phyloP scores from a whole-genome alignment of 2,888 invertebrate species.

The Junonia oenone region DNA sequence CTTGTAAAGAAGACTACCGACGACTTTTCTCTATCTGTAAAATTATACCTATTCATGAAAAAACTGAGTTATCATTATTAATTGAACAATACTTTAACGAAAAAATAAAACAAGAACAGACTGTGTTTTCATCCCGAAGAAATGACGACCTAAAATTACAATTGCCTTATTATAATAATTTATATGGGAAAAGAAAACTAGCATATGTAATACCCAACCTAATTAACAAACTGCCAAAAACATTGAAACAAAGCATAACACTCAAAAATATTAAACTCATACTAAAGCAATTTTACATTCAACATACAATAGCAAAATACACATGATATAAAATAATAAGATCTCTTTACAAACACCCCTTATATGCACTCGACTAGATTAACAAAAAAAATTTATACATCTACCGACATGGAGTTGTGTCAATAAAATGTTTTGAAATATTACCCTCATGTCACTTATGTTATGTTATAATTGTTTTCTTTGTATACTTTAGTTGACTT shows the following conservation, averaged over 20 bases:
- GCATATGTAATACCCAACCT: constrained; percentile 1
- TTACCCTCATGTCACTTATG: too few species aligned
- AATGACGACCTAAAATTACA: background rate
- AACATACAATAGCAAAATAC: too few species aligned
- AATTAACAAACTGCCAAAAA: constrained; percentile 1
- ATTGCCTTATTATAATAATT: background rate
- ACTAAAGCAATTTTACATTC: too few species aligned
- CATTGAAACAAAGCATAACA: background rate
- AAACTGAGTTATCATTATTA: background rate
- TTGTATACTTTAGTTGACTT: too few species aligned
- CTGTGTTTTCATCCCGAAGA: background rate
- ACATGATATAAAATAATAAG: too few species aligned
- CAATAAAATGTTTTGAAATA: too few species aligned
- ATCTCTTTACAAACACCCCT: too few species aligned
- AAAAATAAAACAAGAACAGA: background rate
- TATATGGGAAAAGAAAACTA: constrained; percentile 2
- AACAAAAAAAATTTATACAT: too few species aligned
- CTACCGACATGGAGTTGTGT: too few species aligned
- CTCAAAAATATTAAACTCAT: too few species aligned
- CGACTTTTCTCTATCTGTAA: constrained; percentile 1
- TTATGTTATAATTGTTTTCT: too few species aligned
- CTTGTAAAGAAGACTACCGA: constrained; percentile 1
- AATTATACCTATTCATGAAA: constrained; percentile 9
- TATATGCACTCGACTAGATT: too few species aligned
- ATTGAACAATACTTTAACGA: constrained; percentile 6